phyloP scores from a whole-genome alignment of 2,113 vertebrate species.

The Mirza zaza region DNA sequence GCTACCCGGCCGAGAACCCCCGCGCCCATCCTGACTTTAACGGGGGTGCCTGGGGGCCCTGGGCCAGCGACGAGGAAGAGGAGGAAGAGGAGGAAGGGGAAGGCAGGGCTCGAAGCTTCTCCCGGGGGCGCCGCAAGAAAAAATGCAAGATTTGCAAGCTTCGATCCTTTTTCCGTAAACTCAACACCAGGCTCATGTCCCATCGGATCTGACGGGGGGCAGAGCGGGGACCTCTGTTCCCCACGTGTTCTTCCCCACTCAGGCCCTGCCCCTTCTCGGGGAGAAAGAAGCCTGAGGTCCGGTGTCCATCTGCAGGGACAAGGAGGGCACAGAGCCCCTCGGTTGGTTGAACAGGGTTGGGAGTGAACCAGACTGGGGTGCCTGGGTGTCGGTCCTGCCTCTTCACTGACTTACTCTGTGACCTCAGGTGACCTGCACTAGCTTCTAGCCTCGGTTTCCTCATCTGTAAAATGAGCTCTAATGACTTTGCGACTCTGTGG shows the following conservation, averaged over 20 bases:
- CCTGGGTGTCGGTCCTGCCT: not conserved
- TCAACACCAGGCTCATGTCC: constrained; percentile 95
- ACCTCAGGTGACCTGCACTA: not conserved
- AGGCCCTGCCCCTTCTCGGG: not conserved
- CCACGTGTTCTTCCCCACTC: fast-evolving
- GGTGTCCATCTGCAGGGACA: not conserved
- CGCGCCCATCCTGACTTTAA: constrained; percentile 94
- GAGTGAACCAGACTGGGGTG: not conserved
- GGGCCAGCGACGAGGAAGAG: constrained; percentile 91
- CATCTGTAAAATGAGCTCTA: not conserved
- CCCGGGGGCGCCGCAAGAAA: constrained; percentile 84
- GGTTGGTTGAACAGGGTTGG: not conserved
- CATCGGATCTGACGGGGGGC: constrained; percentile 89
- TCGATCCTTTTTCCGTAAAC: constrained; percentile 93
- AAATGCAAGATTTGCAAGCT: constrained; percentile 92
- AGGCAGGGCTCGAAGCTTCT: constrained; percentile 61
- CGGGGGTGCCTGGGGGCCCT: constrained; percentile 96
- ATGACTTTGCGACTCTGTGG: not conserved
- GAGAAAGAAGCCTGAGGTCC: constrained; percentile 15
- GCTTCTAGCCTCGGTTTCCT: not conserved
- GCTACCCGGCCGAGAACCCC: constrained; percentile 94
- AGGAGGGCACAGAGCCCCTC: not conserved
- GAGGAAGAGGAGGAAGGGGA: constrained; percentile 88
- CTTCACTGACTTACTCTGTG: not conserved
- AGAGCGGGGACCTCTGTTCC: not conserved